A percentile compares a stretch with the other conserved stretches of the same genome.
phyloP scores from a whole-genome alignment of 2,888 invertebrate species.

The Cheilosia soror region DNA sequence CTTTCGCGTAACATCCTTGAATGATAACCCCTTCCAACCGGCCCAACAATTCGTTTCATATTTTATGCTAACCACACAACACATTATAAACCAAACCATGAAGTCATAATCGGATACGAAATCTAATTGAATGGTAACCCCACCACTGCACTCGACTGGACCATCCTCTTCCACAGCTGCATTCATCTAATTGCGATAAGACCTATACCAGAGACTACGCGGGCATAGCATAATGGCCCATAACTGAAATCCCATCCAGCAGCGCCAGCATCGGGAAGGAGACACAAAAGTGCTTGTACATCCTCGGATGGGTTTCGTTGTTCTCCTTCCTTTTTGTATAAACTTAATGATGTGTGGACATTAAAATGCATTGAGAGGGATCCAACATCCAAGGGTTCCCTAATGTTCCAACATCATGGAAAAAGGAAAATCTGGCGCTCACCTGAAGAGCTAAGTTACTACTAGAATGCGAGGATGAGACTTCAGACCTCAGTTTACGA shows the following conservation, averaged over 20 bases:
- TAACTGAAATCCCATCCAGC: constrained; percentile 36
- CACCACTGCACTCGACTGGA: background rate
- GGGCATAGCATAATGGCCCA: constrained; percentile 22
- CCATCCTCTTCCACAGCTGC: constrained; percentile 16
- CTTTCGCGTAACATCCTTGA: constrained; percentile 31
- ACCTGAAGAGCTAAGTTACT: constrained; percentile 1
- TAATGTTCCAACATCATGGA: constrained; percentile 46
- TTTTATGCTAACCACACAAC: constrained; percentile 50
- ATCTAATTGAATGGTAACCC: constrained; percentile 62
- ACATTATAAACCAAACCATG: constrained; percentile 41
- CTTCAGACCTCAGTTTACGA: constrained; percentile 9
- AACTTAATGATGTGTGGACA: constrained; percentile 59
- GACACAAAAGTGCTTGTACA: constrained; percentile 13
- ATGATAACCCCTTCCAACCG: background rate
- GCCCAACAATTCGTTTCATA: constrained; percentile 39
- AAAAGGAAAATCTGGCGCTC: constrained; percentile 40
- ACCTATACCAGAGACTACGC: constrained; percentile 4
- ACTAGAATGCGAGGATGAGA: constrained; percentile 11
- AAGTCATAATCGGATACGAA: constrained; percentile 55
- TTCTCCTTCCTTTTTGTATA: constrained; percentile 17
- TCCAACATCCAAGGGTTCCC: constrained; percentile 22
- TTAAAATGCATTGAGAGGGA: constrained; percentile 41
- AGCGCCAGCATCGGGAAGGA: background rate
- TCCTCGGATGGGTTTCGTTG: constrained; percentile 5
- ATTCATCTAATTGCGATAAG: constrained; percentile 60